Conservation (phyloP, 1,140 invertebrate species). For the Saccostrea cuccullata region DNA sequence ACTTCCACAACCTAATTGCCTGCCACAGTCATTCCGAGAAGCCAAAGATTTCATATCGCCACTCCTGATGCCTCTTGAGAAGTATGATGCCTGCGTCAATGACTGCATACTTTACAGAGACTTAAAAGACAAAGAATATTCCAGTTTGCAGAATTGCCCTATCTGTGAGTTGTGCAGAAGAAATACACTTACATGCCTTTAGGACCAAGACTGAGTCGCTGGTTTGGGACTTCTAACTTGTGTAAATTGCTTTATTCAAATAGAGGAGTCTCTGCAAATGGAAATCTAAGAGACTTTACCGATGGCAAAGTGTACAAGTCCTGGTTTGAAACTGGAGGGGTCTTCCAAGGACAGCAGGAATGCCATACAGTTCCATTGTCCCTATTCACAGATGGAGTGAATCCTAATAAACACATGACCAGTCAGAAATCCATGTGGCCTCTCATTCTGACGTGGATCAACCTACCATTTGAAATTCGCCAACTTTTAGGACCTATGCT, state of each 20-base stretch:
- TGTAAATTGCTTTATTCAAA: slow-evolving; percentile 24
- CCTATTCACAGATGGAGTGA: slow-evolving; percentile 29
- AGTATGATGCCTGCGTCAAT: slow-evolving; percentile 34
- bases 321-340: not conserved
- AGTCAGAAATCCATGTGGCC: slow-evolving; percentile 37
- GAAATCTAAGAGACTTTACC: slow-evolving; percentile 4
- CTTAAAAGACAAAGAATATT: not conserved
- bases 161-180: slow-evolving; percentile 5
- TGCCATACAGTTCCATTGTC: slow-evolving; percentile 7
- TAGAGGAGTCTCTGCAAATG: not conserved
- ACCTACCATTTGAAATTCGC: slow-evolving; percentile 10
- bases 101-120: slow-evolving; percentile 20
- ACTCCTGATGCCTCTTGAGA: slow-evolving; percentile 1
- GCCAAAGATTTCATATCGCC: not conserved
- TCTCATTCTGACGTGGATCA: slow-evolving; percentile 31
- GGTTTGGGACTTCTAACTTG: slow-evolving; percentile 26
- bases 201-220: slow-evolving; percentile 23
- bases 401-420: slow-evolving; percentile 29
- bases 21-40: slow-evolving; percentile 14
- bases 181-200: slow-evolving; percentile 1
- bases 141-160: not conserved
- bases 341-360: not conserved
- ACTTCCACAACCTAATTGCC: slow-evolving; percentile 16
- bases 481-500: slow-evolving; percentile 35
- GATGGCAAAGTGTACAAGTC: slow-evolving; percentile 19